phyloP scores from a whole-genome alignment of 2,797 vertebrate species.

The Gymnothorax reevesii region DNA sequence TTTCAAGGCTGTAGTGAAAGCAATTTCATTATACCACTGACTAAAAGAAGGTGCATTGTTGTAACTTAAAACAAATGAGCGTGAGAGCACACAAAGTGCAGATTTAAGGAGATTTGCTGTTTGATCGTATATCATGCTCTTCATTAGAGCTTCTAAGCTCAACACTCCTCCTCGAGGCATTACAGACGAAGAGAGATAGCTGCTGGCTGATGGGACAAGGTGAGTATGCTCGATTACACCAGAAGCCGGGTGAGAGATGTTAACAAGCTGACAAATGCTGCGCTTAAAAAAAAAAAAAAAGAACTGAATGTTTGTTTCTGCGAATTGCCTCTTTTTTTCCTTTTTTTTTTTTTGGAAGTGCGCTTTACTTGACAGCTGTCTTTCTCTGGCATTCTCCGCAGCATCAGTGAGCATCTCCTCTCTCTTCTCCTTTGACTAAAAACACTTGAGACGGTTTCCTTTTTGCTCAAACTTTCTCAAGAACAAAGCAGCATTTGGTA shows the following conservation, averaged over 20 bases:
- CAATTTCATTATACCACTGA: neutral
- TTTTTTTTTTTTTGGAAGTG: conserved; percentile 11
- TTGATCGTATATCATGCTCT: neutral
- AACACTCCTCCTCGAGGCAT: neutral
- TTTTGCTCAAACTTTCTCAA: neutral
- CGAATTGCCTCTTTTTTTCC: neutral
- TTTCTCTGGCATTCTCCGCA: neutral
- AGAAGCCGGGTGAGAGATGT: neutral
- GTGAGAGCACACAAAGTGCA: neutral
- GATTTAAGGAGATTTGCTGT: neutral
- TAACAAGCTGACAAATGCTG: conserved; percentile 4
- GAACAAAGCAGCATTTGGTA: neutral
- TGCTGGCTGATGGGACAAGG: neutral
- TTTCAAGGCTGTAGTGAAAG: neutral
- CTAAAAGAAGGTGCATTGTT: neutral
- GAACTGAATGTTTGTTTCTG: neutral
- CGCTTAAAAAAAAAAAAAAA: conserved; percentile 11
- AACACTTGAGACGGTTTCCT: conserved; percentile 9
- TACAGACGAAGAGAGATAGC: neutral
- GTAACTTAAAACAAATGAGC: neutral
- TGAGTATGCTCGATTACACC: neutral
- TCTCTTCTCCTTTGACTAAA: neutral
- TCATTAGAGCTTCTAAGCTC: neutral
- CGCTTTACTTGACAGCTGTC: conserved; percentile 21
- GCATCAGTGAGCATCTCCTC: neutral